Evolutionary conservation across 2,797 vertebrate genomes (phyloP), one percentile per base, ranked within the genome.

Genomic region (Mus spretus): DNA sequence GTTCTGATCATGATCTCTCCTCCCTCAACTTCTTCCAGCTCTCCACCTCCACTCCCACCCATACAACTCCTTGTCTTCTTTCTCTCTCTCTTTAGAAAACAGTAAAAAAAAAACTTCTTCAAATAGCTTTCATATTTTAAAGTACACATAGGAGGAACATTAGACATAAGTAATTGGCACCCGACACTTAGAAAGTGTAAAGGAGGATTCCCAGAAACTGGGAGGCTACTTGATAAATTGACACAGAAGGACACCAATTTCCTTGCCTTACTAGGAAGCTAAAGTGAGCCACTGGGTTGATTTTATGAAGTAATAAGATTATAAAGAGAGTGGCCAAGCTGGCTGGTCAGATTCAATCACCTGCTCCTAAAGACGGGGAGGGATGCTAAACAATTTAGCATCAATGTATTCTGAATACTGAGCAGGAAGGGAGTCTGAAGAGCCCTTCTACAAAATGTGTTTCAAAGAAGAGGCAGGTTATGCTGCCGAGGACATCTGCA

Each of bases 71-170:
- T 85, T n/a, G 28, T 11, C 9, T 22, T 24, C 5, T 50, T 50
- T 85, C 59, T 65, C 59, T 47, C 1, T 84, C 9, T 84, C 17
- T 67, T 22, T 65, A 63, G 20, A 50, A 85, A 24, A 14, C 6
- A 78, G 44, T 15, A 26, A 50, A 50, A 15, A 14, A 34, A 84
- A 31, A 70, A 2, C 7, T 65, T 95, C 19, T 95, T 91, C 63
- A 91, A 55, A 37, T 40, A 34, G 0, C 3, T 83, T 19, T 84
- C 67, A 74, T 61, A 67, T 57, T 88, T 88, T 75, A 89, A 85
- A 78, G 12, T n/a, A 53, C 2, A 34, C 3, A 12, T 3, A 1
- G 7, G 3, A 20, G 6, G 15, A 1, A 4, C 28, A 44, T 67
- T 44, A 91, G 12, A 81, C 74, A 77, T 55, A 82, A 40, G 61